These are phyloP conservation scores for Entelurus aequoreus DNA, from an alignment of 2,113 vertebrate genomes.

Conservation along the genomic window DNA sequence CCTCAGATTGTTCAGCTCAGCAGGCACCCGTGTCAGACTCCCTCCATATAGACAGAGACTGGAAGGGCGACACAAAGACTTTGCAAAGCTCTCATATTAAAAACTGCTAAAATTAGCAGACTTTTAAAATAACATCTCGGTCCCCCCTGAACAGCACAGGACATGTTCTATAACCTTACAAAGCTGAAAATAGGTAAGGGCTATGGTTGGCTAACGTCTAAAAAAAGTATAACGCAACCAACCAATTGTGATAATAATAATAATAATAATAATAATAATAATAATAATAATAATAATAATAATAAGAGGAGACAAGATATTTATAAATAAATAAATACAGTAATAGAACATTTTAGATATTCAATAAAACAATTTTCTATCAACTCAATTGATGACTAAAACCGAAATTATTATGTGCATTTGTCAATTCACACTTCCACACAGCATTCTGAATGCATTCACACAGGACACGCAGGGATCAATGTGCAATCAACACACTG, in stretches of 20 bases:
- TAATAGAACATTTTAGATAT: conserved; percentile 29
- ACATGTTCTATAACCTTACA: conserved; percentile 37
- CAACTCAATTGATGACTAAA: conserved; percentile 43
- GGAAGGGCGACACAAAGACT: conserved; percentile 11
- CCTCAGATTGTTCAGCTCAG: conserved; percentile 59
- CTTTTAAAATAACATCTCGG: conserved; percentile 36
- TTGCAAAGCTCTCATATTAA: conserved; percentile 21
- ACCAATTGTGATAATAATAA: too few relatives aligned
- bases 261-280: too few relatives aligned
- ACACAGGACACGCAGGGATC: too few relatives aligned
- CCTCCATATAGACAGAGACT: conserved; percentile 16
- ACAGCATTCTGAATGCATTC: too few relatives aligned
- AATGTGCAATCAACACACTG: too few relatives aligned
- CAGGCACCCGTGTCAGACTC: conserved; percentile 50
- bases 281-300: too few relatives aligned
- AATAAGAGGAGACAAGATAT: too few relatives aligned
- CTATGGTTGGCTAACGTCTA: conserved; percentile 36
- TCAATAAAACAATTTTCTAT: conserved; percentile 61
- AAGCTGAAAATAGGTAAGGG: conserved; percentile 64
- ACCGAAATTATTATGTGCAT: conserved; percentile 41
- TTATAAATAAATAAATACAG: too few relatives aligned
- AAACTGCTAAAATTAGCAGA: conserved; percentile 37
- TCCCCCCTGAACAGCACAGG: conserved; percentile 25
- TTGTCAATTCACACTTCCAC: too few relatives aligned
- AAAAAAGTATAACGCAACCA: too few relatives aligned